Evolutionary conservation across 2,888 invertebrate species (phyloP), one percentile per base, ranked within the genome.

Genomic region (Linnaemya vulpina): DNA sequence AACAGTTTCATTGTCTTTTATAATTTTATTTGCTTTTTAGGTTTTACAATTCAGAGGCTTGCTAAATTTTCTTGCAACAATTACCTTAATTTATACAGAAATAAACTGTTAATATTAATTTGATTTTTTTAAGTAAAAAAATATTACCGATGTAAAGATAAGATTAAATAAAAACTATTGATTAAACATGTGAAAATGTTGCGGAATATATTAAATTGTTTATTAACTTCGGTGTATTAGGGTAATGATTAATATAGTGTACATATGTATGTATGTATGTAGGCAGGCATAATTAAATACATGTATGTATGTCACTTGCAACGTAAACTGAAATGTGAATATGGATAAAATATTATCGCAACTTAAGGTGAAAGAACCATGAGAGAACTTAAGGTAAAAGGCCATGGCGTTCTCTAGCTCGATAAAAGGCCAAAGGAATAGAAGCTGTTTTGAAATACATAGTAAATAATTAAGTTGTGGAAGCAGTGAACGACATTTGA

Each of bases 1-100:
- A 86, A 84, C 62, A 73, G 80, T 86, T 86, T 83, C 74, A 81
- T 83, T 86, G 78, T 60, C 62, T 84, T 85, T 63, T 74, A 62
- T 81, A 53, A 82, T 70, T 65, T 40, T 25, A 38, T 15, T 51
- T 38, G 30, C 55, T 55, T 43, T 46, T 79, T 30, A 5, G 2
- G 30, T 30, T 30, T 30, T 30, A 30, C 30, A 30, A 30, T 30
- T 30, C 5, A n/a, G n/a, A n/a, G n/a, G n/a, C n/a, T n/a, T n/a
- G n/a, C n/a, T n/a, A 30, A 30, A 30, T 2, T 30, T 30, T 30
- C 53, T 83, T 73, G 40, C 63, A 80, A 40, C 68, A 46, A 58
- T 53, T 53, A 22, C 7, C 68, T 63, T 65, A 20, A 15, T 63
- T 55, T 85, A 43, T 82, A 85, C 25, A 75, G 82, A 84, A 85